Evolutionary conservation across 2,113 vertebrate species (phyloP).

Genomic region (Nanger granti): DNA sequence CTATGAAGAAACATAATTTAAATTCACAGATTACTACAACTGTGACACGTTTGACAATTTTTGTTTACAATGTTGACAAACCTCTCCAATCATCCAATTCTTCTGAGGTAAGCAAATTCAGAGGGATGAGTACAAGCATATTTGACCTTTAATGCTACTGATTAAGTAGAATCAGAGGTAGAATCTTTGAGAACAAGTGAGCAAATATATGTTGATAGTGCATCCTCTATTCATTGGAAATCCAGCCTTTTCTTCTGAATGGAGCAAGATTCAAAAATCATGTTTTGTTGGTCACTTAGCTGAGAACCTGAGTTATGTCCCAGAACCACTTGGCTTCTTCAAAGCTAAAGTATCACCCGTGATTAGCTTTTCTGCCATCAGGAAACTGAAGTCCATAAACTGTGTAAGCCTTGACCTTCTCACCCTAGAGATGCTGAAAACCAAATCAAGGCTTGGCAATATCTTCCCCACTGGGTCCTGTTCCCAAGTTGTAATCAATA

Average conservation of each 20-base stretch:
- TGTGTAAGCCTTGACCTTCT: not conserved
- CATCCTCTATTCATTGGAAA: not conserved
- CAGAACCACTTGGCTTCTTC: not conserved
- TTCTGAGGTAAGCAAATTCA: not conserved
- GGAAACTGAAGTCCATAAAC: not conserved
- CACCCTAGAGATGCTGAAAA: not conserved
- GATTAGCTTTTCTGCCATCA: not conserved
- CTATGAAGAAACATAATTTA: not conserved
- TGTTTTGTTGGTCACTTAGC: not conserved
- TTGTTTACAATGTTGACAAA: not conserved
- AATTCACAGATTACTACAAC: not conserved
- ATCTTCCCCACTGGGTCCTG: not conserved
- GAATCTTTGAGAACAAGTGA: not conserved
- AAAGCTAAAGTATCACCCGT: not conserved
- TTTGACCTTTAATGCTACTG: not conserved
- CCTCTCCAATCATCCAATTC: not conserved
- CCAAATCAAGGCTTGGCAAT: not conserved
- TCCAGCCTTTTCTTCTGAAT: not conserved
- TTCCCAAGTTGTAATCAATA: not conserved
- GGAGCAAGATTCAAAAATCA: not conserved
- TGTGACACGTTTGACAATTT: not conserved
- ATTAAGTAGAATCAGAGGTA: not conserved
- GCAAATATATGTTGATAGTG: not conserved
- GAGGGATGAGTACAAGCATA: not conserved
- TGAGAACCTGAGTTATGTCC: not conserved